Conservation (phyloP, 2,113 vertebrate genomes). For the Leiothrix lutea region DNA sequence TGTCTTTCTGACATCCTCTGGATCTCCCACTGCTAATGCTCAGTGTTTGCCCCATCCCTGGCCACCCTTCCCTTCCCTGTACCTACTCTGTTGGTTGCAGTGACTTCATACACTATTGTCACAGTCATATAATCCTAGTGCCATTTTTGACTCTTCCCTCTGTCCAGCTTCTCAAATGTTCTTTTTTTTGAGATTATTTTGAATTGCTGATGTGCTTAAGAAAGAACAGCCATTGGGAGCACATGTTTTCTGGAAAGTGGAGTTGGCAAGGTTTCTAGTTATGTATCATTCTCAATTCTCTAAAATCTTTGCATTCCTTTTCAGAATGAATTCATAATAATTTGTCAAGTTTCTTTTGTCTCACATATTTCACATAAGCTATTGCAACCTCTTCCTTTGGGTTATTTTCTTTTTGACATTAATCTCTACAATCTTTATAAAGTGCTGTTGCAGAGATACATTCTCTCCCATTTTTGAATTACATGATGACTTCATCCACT, state of each 20-base stretch:
- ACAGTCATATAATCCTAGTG: not conserved
- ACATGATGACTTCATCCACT: no score
- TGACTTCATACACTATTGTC: not conserved
- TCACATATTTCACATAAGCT: not conserved
- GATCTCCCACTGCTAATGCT: not conserved
- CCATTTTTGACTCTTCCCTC: not conserved
- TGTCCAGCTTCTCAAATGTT: not conserved
- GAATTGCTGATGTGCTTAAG: not conserved
- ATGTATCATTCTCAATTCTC: not conserved
- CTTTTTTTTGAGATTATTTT: not conserved
- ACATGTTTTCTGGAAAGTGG: not conserved
- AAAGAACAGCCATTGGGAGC: not conserved
- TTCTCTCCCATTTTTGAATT: no score
- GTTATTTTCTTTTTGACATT: not conserved
- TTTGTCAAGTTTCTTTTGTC: not conserved
- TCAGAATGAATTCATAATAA: not conserved
- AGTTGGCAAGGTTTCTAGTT: not conserved
- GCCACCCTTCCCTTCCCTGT: not conserved
- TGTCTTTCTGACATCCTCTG: not conserved
- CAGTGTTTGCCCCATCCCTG: not conserved
- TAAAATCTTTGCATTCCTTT: not conserved
- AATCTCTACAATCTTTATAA: no score
- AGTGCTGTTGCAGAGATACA: no score
- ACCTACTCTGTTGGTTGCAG: not conserved
- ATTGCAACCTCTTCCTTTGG: not conserved